Evolutionary conservation across 2,113 vertebrate species (phyloP), one percentile per base, ranked within the genome.

Genomic region (Caranx ignobilis): DNA sequence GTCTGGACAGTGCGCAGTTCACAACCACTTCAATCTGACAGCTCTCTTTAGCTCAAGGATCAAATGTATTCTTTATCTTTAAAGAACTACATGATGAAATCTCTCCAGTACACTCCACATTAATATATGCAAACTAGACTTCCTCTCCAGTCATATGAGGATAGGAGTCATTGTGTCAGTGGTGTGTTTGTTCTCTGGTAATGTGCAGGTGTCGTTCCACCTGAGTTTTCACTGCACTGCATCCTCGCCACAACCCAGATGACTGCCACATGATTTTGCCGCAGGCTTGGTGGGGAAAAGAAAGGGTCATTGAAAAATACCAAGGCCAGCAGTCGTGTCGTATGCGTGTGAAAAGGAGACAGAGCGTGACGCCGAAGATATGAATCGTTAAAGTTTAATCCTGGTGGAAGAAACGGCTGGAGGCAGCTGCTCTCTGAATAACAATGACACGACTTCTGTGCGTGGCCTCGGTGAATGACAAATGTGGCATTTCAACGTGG

Each of bases 401-500:
- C 60, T 70, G 39, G 63, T 55, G 60, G 64, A 80, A 55, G 71
- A 82, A 79, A 71, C 73, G 70, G 77, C 63, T 52, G 0, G 60
- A 77, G 66, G 77, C 66, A 68, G 63, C 7, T 12, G 54, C 69
- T 81, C 56, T 45, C 60, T 81, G 86, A 85, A 86, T 88, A 85
- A 54, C 71, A 57, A 86, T 70, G 57, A 39, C 75, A 59, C 21
- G 35, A 48, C 45, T 35, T 50, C 67, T 16, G 35, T 52, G 77
- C 78, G 66, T 12, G 71, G 56, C 21, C 21, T 75, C 54, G 19
- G 45, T 57, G 61, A 83, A 64, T 76, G 77, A 87, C 76, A 88
- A 88, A 80, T 35, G 19, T 77, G 88, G 48, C 89, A 82, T 86
- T 90, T 84, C 76, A 70, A 82, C 6, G 35, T 54, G 72, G 69